A percentile compares a stretch with the other conserved stretches of the same genome.
These are phyloP conservation scores for Emys orbicularis DNA, from an alignment of 2,797 vertebrate genomes.

Conservation along the genomic window DNA sequence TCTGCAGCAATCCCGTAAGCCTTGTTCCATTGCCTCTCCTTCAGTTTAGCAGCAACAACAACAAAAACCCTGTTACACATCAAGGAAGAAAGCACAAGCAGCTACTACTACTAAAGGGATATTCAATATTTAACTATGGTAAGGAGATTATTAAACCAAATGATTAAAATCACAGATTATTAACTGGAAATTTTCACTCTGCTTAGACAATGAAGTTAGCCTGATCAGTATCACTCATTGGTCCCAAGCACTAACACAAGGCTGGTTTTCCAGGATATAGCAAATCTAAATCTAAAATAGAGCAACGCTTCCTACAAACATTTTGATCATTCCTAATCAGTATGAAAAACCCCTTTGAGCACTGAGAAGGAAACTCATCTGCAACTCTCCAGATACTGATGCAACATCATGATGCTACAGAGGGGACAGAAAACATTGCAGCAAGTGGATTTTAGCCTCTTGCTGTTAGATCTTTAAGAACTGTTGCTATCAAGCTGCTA, in stretches of 20 bases:
- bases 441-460: not conserved
- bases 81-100: not conserved
- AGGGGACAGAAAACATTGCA: not conserved
- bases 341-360: not conserved
- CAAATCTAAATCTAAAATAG: not conserved
- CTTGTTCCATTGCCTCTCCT: slow-evolving; percentile 99
- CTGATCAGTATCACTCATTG: not conserved
- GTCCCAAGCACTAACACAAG: not conserved
- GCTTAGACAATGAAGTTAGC: not conserved
- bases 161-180: not conserved
- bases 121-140: rapidly evolving
- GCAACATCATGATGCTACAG: not conserved
- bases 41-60: not conserved
- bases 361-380: not conserved
- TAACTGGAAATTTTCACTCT: not conserved
- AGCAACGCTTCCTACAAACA: not conserved
- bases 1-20: slow-evolving; percentile 94
- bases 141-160: not conserved
- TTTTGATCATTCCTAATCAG: not conserved
- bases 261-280: not conserved
- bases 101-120: not conserved
- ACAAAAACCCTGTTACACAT: rapidly evolving
- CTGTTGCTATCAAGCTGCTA: not conserved
- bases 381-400: not conserved
- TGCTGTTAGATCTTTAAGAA: not conserved